A percentile compares a stretch with the other conserved stretches of the same genome.
Evolutionary conservation across 2,113 vertebrate species (phyloP).

Genomic region (Rhinolophus sinicus): DNA sequence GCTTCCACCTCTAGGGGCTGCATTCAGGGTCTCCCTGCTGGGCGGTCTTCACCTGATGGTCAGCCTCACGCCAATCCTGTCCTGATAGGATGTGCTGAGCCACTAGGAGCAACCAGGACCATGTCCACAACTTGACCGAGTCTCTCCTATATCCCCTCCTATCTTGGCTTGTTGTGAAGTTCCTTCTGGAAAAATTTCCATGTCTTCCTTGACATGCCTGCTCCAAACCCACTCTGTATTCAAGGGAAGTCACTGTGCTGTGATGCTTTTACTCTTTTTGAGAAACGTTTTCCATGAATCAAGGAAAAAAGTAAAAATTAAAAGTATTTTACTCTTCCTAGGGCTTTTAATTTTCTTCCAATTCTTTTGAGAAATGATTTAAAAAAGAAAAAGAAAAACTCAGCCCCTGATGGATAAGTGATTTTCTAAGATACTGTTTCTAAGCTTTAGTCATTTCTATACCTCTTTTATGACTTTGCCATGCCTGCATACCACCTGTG

Average conservation of each 20-base stretch:
- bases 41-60: not conserved
- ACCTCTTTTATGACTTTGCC: not conserved
- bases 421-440: not conserved
- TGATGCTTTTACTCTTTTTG: not conserved
- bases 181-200: not conserved
- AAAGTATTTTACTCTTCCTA: not conserved
- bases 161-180: not conserved
- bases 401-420: not conserved
- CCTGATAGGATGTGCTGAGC: not conserved
- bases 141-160: not conserved
- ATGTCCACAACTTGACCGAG: not conserved
- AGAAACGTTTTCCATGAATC: not conserved
- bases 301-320: not conserved
- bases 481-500: not conserved
- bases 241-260: not conserved
- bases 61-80: not conserved
- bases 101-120: not conserved
- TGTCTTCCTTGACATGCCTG: not conserved
- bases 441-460: not conserved
- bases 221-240: not conserved
- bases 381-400: not conserved
- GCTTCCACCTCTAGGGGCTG: not conserved
- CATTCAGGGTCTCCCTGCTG: not conserved
- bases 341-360: not conserved
- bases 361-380: not conserved